Evolutionary conservation across 2,888 invertebrate species (phyloP).

Genomic region (Parasteatoda lunata): DNA sequence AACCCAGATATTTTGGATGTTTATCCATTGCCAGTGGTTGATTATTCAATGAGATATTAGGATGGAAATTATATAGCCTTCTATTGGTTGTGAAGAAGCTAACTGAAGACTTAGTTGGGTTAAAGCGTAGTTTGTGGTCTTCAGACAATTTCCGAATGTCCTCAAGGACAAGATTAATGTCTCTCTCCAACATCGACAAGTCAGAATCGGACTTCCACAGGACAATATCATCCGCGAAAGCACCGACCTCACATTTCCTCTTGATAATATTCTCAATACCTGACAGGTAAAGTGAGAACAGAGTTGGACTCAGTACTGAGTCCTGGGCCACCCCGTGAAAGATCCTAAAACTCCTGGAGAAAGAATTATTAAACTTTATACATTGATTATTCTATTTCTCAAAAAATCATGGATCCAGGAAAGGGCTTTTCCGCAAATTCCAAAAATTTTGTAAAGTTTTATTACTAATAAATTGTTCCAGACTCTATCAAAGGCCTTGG

Average conservation of each 20-base stretch:
- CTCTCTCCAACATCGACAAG: neutral
- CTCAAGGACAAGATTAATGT: neutral
- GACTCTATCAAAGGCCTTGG: too few relatives aligned
- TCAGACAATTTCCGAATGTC: neutral
- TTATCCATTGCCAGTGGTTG: neutral
- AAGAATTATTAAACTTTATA: neutral
- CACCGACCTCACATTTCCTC: neutral
- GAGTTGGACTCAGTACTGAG: neutral
- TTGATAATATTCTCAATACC: neutral
- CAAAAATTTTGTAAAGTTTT: neutral
- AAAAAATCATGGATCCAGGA: neutral
- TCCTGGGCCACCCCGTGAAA: neutral
- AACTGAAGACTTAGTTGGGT: neutral
- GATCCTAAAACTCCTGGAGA: neutral
- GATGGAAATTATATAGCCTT: neutral
- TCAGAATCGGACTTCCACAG: neutral
- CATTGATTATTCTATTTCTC: neutral
- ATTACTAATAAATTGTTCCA: neutral
- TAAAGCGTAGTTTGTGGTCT: neutral
- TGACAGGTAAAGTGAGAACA: neutral
- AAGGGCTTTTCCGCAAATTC: neutral
- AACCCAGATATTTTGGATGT: neutral
- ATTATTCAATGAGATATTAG: neutral
- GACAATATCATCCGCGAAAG: neutral
- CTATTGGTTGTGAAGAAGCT: neutral